These are phyloP conservation scores for Drosophila biarmipes DNA, from an alignment of 1,140 invertebrate genomes.

Conservation along the genomic window DNA sequence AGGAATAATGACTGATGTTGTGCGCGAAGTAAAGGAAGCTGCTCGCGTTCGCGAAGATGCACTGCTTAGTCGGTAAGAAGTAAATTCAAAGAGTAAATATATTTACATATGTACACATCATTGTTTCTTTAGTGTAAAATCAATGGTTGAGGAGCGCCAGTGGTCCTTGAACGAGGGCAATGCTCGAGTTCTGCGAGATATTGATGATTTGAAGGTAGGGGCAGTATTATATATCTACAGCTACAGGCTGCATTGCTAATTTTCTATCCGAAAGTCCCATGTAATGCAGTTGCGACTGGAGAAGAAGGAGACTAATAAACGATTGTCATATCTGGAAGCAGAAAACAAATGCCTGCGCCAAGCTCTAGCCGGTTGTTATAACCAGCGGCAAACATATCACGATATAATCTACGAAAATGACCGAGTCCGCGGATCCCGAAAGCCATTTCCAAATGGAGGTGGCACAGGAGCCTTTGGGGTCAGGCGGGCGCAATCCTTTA, in stretches of 20 bases:
- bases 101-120: neutral
- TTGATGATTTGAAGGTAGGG: conserved; percentile 81
- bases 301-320: conserved; percentile 77
- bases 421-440: conserved; percentile 57
- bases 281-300: conserved; percentile 75
- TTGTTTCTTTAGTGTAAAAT: conserved; percentile 84
- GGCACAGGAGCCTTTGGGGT: conserved; percentile 11
- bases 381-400: conserved; percentile 65
- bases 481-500: conserved; percentile 66
- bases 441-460: conserved; percentile 63
- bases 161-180: conserved; percentile 85
- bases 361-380: conserved; percentile 68
- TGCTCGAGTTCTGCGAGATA: conserved; percentile 78
- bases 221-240: neutral
- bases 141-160: conserved; percentile 87
- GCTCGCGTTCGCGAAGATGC: conserved; percentile 89
- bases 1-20: conserved; percentile 90
- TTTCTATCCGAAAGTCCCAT: conserved; percentile 42
- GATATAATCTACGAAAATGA: conserved; percentile 84
- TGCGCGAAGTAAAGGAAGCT: conserved; percentile 90
- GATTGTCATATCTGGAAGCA: conserved; percentile 73
- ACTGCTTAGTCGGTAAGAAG: conserved; percentile 85
- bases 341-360: conserved; percentile 81
- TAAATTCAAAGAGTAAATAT: too few species aligned
- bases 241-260: neutral